phyloP scores from a whole-genome alignment of 2,888 invertebrate genomes.

The Brachylomia viminalis region DNA sequence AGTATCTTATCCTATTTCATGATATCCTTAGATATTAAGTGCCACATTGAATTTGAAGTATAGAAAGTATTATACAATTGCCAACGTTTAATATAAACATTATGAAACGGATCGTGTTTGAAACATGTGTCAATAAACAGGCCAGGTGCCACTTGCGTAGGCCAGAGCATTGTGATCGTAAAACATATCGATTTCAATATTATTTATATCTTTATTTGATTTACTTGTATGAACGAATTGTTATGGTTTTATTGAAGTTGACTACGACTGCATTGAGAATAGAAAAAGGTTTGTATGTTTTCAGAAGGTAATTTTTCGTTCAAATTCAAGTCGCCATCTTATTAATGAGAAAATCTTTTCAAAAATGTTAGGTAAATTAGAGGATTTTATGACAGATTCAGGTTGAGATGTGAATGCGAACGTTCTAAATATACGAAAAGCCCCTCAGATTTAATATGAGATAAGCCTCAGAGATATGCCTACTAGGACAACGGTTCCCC shows the following conservation, averaged over 20 bases:
- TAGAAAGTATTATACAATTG: conserved; percentile 16
- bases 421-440: not conserved
- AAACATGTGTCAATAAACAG: conserved; percentile 35
- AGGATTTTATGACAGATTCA: not conserved
- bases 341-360: too few relatives aligned
- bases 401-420: not conserved
- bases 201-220: conserved; percentile 56
- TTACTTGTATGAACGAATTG: conserved; percentile 23
- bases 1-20: not conserved
- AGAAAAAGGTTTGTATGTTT: not conserved
- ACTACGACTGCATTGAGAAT: not conserved
- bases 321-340: not conserved
- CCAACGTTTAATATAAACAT: conserved; percentile 29
- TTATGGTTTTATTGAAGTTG: conserved; percentile 27
- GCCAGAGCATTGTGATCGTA: conserved; percentile 17
- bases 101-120: conserved; percentile 30
- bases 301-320: too few relatives aligned
- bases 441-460: too few relatives aligned
- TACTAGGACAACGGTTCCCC: not conserved
- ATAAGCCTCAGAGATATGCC: too few relatives aligned
- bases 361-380: not conserved
- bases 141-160: conserved; percentile 36
- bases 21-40: not conserved
- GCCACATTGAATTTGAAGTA: not conserved
- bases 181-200: conserved; percentile 52